A percentile compares a stretch with the other conserved stretches of the same genome.
phyloP scores from a whole-genome alignment of 2,113 vertebrate species.

The Oceanites oceanicus region DNA sequence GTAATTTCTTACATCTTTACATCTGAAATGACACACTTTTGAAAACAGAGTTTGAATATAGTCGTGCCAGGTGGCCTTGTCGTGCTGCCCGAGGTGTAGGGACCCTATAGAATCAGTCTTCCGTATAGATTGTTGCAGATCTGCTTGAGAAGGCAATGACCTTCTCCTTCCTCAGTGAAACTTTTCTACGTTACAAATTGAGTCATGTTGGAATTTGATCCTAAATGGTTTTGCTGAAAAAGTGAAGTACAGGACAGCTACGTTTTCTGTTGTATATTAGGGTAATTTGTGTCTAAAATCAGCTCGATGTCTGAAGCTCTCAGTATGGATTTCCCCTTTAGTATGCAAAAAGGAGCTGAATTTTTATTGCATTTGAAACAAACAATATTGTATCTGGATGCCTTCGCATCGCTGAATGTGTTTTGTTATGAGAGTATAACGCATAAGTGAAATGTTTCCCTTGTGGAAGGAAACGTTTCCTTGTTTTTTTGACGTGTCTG shows the following conservation, averaged over 20 bases:
- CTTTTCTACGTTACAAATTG: not conserved
- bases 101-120: not conserved
- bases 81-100: accelerated
- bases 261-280: not conserved
- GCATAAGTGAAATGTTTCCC: not conserved
- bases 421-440: not conserved
- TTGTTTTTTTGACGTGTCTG: not conserved
- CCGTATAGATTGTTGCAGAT: not conserved
- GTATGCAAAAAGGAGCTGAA: not conserved
- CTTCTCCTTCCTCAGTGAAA: not conserved
- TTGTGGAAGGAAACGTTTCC: not conserved
- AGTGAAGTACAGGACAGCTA: not conserved
- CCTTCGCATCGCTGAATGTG: not conserved
- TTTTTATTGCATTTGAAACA: not conserved
- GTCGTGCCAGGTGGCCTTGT: not conserved
- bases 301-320: not conserved
- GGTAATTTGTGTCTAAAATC: not conserved
- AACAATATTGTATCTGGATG: not conserved
- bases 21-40: not conserved
- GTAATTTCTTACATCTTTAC: not conserved
- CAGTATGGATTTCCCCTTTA: not conserved
- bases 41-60: not conserved
- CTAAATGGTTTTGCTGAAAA: not conserved
- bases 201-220: not conserved
- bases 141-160: not conserved